Evolutionary conservation across 2,888 invertebrate genomes (phyloP).

Genomic region (Rhagophthalmus giganteus): DNA sequence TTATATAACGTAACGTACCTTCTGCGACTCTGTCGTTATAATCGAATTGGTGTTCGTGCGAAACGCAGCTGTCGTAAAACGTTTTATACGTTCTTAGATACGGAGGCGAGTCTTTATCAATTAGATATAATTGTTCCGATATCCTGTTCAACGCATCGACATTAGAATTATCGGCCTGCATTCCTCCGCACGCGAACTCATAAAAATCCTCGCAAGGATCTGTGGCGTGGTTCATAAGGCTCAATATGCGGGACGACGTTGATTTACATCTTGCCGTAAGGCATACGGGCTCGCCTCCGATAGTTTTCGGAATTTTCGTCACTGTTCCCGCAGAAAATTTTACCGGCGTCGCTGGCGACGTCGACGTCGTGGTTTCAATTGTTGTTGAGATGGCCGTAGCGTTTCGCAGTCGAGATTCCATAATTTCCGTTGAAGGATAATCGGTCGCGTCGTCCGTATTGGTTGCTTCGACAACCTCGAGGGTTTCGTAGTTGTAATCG

Average conservation of each 20-base stretch:
- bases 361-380: background rate
- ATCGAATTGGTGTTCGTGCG: constrained; percentile 38
- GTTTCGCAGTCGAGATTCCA: background rate
- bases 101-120: constrained; percentile 16
- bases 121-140: constrained; percentile 27
- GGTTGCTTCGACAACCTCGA: too few species aligned
- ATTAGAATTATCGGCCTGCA: constrained; percentile 25
- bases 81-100: constrained; percentile 32
- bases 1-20: too few species aligned
- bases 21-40: constrained; percentile 34
- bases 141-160: constrained; percentile 30
- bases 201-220: constrained; percentile 45
- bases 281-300: constrained; percentile 28
- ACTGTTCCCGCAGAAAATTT: background rate
- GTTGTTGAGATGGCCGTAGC: background rate
- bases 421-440: background rate
- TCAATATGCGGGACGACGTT: constrained; percentile 39
- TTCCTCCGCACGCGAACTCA: constrained; percentile 42
- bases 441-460: too few species aligned
- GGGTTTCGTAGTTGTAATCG: too few species aligned
- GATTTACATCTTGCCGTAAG: constrained; percentile 35
- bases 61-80: constrained; percentile 41
- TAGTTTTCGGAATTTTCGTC: background rate
- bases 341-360: background rate
- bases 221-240: constrained; percentile 39